Evolutionary conservation across 2,797 vertebrate species (phyloP).

Genomic region (Poeciliopsis paucimaculata): DNA sequence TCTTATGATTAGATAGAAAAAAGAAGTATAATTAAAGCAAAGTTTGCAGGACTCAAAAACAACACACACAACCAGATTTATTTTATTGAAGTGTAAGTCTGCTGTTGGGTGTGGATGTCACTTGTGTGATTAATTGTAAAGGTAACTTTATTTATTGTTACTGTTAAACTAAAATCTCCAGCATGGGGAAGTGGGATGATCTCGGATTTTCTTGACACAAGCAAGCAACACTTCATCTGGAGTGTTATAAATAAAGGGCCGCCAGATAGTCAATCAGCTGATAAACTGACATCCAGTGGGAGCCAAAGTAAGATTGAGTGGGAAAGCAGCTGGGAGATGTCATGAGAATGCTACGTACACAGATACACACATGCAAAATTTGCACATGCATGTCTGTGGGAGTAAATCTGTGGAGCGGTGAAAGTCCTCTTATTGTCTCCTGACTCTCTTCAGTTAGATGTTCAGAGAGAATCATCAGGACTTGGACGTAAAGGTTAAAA

Average conservation of each 20-base stretch:
- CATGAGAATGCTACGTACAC: conserved; percentile 18
- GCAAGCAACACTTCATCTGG: conserved; percentile 59
- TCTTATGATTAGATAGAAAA: too few species aligned
- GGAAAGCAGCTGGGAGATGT: conserved; percentile 55
- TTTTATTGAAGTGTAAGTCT: too few species aligned
- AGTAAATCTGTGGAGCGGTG: conserved; percentile 32
- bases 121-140: too few species aligned
- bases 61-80: too few species aligned
- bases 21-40: too few species aligned
- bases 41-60: too few species aligned
- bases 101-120: too few species aligned
- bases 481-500: neutral
- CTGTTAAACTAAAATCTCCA: too few species aligned
- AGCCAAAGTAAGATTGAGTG: conserved; percentile 73
- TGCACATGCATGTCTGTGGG: neutral
- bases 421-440: conserved; percentile 14
- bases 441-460: neutral
- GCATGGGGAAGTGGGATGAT: too few species aligned
- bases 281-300: conserved; percentile 72
- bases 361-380: conserved; percentile 13
- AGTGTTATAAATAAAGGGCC: conserved; percentile 74
- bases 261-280: conserved; percentile 72
- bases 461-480: neutral
- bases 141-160: too few species aligned
- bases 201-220: too few species aligned